Conservation (phyloP, 2,113 vertebrate genomes). For the Melospiza georgiana region DNA sequence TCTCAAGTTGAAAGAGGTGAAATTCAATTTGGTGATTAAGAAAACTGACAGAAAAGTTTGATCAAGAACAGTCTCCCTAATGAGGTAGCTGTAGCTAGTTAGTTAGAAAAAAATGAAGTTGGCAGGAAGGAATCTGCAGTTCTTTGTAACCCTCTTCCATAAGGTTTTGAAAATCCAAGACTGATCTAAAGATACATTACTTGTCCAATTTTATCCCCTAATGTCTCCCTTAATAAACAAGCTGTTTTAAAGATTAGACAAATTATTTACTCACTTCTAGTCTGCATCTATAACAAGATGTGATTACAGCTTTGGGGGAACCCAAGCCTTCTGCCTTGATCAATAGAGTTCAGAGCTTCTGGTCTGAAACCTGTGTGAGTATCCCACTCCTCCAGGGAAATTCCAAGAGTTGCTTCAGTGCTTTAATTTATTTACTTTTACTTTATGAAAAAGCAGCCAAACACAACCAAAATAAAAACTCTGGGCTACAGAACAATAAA, state of each 20-base stretch:
- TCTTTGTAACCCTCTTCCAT: background rate
- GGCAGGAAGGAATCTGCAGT: background rate
- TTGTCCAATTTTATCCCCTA: background rate
- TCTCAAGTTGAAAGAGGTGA: background rate
- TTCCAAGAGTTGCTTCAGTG: background rate
- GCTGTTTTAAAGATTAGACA: background rate
- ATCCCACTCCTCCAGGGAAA: background rate
- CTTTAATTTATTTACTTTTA: conserved; percentile 13
- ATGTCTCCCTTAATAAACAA: background rate
- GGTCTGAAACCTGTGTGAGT: background rate
- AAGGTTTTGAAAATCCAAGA: background rate
- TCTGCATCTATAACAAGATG: background rate
- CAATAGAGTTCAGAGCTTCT: background rate
- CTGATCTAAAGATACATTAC: background rate
- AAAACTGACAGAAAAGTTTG: conserved; percentile 36
- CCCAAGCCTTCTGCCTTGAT: background rate
- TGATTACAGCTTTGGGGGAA: background rate
- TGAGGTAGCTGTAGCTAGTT: background rate
- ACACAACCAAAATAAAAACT: background rate
- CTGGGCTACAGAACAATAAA: conserved; percentile 41
- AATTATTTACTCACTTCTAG: background rate
- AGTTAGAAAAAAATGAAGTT: background rate
- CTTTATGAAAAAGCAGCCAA: background rate
- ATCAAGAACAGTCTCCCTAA: background rate
- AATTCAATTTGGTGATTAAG: conserved; percentile 19